phyloP scores from a whole-genome alignment of 2,797 vertebrate species.

The Cossypha niveicapilla region DNA sequence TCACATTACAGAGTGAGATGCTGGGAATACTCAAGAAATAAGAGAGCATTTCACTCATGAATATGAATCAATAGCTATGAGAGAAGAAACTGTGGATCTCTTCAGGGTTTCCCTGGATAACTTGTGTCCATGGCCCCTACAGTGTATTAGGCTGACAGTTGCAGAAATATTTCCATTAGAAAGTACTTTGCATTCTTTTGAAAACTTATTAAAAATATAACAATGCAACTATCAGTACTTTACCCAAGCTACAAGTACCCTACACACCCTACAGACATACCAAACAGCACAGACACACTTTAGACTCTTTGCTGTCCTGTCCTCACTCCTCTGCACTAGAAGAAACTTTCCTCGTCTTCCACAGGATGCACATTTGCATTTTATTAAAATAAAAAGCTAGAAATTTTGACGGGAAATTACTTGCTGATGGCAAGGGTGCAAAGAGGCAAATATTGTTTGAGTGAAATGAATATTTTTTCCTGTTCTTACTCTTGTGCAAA shows the following conservation, averaged over 20 bases:
- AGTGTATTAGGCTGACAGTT: not conserved
- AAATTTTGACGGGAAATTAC: not conserved
- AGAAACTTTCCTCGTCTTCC: not conserved
- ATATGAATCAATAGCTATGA: not conserved
- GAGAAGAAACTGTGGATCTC: not conserved
- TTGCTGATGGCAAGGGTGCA: not conserved
- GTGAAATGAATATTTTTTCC: not conserved
- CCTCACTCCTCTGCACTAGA: not conserved
- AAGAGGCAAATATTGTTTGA: not conserved
- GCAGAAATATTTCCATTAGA: not conserved
- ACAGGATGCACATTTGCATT: not conserved
- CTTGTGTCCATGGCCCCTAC: too few relatives aligned
- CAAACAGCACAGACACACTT: fast-evolving
- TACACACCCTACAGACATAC: not conserved
- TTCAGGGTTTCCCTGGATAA: not conserved
- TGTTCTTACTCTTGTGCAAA: not conserved
- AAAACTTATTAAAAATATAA: not conserved
- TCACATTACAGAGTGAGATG: not conserved
- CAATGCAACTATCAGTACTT: not conserved
- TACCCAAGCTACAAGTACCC: not conserved
- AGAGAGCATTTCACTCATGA: not conserved
- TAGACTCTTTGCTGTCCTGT: not conserved
- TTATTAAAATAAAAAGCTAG: not conserved
- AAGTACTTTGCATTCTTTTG: not conserved
- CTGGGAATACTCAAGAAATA: not conserved